Conservation (phyloP, 1,140 invertebrate genomes). For the Sarcophaga bullata region DNA sequence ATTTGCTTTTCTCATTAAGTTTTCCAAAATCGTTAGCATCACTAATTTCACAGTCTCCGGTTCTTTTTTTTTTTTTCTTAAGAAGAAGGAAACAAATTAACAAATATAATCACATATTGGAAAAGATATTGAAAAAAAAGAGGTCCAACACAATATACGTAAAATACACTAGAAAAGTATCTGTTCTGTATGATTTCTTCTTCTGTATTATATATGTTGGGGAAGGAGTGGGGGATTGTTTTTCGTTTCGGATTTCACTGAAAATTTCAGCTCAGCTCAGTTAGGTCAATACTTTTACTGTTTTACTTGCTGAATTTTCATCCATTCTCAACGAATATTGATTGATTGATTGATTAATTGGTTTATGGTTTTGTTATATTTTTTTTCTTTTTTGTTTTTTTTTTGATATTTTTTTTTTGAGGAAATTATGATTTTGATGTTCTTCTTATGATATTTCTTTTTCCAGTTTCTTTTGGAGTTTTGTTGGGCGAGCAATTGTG, state of each 20-base stretch:
- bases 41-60: no score
- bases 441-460: not conserved
- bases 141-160: no score
- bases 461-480: not conserved
- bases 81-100: no score
- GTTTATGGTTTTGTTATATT: not conserved
- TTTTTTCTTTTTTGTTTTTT: not conserved
- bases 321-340: not conserved
- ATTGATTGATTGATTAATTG: no score
- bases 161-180: not conserved
- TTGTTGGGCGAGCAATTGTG: not conserved
- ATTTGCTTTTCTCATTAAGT: not conserved
- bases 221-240: not conserved
- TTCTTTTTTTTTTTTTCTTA: no score
- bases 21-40: no score
- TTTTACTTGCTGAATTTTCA: not conserved
- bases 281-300: constrained; percentile 16
- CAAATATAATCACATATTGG: no score
- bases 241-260: not conserved
- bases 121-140: no score
- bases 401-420: not conserved
- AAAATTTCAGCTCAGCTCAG: constrained; percentile 23
- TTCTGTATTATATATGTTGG: not conserved
- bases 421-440: not conserved
- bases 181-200: not conserved